Conservation (phyloP, 1,140 invertebrate species). For the Gonioctena quinquepunctata region DNA sequence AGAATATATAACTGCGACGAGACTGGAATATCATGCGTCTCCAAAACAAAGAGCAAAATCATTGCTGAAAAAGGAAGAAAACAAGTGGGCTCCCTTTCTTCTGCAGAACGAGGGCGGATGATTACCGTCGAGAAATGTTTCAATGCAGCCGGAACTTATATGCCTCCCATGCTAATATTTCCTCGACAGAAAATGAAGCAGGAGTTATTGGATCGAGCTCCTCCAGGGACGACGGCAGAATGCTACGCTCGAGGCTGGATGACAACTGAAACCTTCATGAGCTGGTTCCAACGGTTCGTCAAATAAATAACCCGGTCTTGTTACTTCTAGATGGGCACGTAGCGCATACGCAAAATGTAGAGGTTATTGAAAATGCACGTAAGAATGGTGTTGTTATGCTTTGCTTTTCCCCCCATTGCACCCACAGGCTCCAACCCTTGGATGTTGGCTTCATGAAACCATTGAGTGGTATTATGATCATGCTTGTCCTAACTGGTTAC, state of each 20-base stretch:
- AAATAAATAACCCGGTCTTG: slow-evolving; percentile 37
- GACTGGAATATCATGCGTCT: slow-evolving; percentile 54
- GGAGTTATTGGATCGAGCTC: slow-evolving; percentile 32
- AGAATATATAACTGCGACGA: slow-evolving; percentile 54
- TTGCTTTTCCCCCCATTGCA: slow-evolving; percentile 50
- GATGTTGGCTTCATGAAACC: slow-evolving; percentile 50
- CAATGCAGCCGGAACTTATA: slow-evolving; percentile 31
- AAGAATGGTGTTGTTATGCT: slow-evolving; percentile 45
- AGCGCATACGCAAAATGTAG: slow-evolving; percentile 45
- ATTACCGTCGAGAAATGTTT: slow-evolving; percentile 23
- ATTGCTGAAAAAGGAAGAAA: slow-evolving; percentile 27
- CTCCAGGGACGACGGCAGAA: slow-evolving; percentile 36
- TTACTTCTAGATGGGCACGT: slow-evolving; percentile 41
- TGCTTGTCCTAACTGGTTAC: not conserved
- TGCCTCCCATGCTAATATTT: slow-evolving; percentile 46
- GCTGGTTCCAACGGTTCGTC: slow-evolving; percentile 50
- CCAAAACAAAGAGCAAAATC: slow-evolving; percentile 51
- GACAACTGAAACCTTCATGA: slow-evolving; percentile 40
- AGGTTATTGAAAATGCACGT: slow-evolving; percentile 39
- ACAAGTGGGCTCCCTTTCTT: slow-evolving; percentile 17
- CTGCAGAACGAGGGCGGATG: slow-evolving; percentile 15
- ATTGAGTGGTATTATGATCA: slow-evolving; percentile 47
- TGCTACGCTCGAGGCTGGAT: slow-evolving; percentile 47
- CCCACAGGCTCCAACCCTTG: slow-evolving; percentile 50
- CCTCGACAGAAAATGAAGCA: slow-evolving; percentile 32